Percentiles rank a stretch among this genome's conserved stretches.
Evolutionary conservation across 2,797 vertebrate genomes (phyloP).

Genomic region (Rhabdomys pumilio): DNA sequence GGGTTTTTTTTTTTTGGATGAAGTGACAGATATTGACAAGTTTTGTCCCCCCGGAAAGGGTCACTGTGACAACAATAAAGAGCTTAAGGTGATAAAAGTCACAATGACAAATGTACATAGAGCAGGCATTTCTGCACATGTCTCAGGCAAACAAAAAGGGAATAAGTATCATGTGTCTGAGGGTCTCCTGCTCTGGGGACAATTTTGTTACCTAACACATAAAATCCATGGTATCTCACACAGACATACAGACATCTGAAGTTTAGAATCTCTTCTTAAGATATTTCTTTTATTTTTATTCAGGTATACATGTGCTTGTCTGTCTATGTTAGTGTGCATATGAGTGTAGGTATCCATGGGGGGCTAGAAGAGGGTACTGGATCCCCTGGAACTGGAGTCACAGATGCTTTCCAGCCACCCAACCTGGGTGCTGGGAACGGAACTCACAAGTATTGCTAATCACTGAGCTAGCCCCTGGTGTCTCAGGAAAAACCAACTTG

Average conservation of each 20-base stretch:
- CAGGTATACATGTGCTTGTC: not conserved
- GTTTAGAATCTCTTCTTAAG: not conserved
- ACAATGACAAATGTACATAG: constrained; percentile 2
- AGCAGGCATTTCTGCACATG: not conserved
- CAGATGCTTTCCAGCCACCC: not conserved
- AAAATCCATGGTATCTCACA: constrained; percentile 33
- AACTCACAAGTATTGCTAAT: not conserved
- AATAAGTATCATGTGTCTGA: constrained; percentile 21
- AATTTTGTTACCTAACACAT: constrained; percentile 6
- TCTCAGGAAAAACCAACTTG: not conserved
- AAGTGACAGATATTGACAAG: constrained; percentile 21
- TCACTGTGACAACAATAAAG: constrained; percentile 45
- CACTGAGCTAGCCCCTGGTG: not conserved
- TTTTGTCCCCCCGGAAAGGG: not conserved
- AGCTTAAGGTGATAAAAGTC: not conserved
- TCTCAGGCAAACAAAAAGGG: not conserved
- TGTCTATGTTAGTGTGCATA: not conserved
- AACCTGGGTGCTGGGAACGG: not conserved
- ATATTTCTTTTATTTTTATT: not conserved
- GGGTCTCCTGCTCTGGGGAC: not conserved
- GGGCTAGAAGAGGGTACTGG: not conserved
- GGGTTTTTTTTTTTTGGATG: not conserved
- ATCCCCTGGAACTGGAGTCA: not conserved
- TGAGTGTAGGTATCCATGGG: not conserved
- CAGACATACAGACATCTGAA: constrained; percentile 12